Base-by-base conservation (phyloP, 30 jellyfish, hydroid and myxozoan genomes). In the Rhopilema esculentum region DNA sequence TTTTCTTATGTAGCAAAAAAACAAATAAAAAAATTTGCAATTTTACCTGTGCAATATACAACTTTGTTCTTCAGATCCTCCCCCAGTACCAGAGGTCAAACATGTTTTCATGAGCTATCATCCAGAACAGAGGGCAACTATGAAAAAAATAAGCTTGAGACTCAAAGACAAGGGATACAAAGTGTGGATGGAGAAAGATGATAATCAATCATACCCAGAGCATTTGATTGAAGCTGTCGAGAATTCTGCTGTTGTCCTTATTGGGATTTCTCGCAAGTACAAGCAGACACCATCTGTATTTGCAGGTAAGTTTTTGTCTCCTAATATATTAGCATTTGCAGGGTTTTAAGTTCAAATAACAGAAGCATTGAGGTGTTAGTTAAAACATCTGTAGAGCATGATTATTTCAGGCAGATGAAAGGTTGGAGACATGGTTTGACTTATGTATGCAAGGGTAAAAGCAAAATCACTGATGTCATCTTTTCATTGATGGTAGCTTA, bases 211-310 rank as follows among this genome's bases (percentile, higher is more conserved):
- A 48, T 53, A 49, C 25, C 86, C 89, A 32, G 93, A 81, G 40
- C 89, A 74, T 28, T 63, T 91, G 27, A 69, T 71, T 23, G 86
- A 83, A 70, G 95, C 95, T 1, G 85, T 93, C 19, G 93, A 88
- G 27, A 69, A 83, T 51, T 91, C 97, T 8, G 90, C 98, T 0
- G 75, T 83, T 61, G 97, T 93, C 32, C 63, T 93, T 27, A 84
- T 85, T 64, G 95, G 88, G 28, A 25, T 93, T 28, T 77, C 97
- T 19, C 77, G 98, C 9, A 82, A 87, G 77, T 93, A 93, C 65
- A 87, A 87, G 49, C 93, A 87, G 27, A 40, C 89, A 30, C 98
- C 98, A 6, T 49, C 89, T 21, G 33, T 91, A 25, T 87, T 93
- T 67, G 94, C 98, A 63, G 98, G 98, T 88, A 20, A 12, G 88